These are phyloP conservation scores for Macrosiphum euphorbiae DNA, from an alignment of 2,888 invertebrate genomes.

Conservation along the genomic window DNA sequence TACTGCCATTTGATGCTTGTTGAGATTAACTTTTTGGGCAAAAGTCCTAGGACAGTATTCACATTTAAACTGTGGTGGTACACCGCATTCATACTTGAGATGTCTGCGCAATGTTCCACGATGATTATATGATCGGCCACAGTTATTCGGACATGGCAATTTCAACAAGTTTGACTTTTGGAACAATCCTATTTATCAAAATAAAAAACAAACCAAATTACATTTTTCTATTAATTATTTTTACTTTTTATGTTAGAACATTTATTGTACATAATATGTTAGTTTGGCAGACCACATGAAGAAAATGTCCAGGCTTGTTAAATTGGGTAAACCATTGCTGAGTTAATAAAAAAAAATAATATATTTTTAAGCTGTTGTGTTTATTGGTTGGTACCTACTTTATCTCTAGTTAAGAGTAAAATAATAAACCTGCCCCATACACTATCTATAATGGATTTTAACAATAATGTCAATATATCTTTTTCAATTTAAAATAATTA, in stretches of 20 bases:
- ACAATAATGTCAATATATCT: background rate
- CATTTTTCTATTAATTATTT: background rate
- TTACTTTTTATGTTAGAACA: background rate
- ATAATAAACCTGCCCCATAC: background rate
- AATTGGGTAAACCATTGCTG: background rate
- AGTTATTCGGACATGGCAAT: conserved; percentile 67
- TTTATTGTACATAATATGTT: conserved; percentile 18
- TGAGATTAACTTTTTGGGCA: conserved; percentile 65
- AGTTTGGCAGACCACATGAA: conserved; percentile 31
- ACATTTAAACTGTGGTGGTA: conserved; percentile 86
- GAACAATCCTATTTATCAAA: conserved; percentile 8
- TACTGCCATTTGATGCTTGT: conserved; percentile 61
- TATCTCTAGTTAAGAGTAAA: background rate
- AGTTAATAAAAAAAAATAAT: conserved; percentile 12
- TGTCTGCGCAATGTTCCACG: conserved; percentile 70
- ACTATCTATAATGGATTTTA: background rate
- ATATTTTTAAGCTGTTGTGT: background rate
- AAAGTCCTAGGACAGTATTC: conserved; percentile 68
- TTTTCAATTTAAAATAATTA: background rate
- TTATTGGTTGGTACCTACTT: background rate
- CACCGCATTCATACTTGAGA: conserved; percentile 87
- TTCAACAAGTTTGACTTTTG: conserved; percentile 8
- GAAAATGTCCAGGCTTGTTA: conserved; percentile 34
- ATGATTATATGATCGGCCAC: conserved; percentile 69
- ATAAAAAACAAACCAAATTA: background rate